A percentile compares a stretch with the other conserved stretches of the same genome.
These are phyloP conservation scores for Theristicus caerulescens DNA, from an alignment of 2,113 vertebrate species.

Conservation along the genomic window DNA sequence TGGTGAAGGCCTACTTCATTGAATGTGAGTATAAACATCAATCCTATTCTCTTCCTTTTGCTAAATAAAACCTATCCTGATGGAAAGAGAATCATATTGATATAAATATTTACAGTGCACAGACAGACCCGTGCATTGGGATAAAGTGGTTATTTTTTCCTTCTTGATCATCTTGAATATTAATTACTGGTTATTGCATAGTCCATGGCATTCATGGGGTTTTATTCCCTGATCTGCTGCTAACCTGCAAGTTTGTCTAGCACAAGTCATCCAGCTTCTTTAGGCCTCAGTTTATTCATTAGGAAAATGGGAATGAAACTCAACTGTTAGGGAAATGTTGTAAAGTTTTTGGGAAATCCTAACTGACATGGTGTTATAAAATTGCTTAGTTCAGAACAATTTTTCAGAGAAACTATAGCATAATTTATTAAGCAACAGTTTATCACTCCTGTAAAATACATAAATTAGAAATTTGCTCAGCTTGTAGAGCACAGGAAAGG, in stretches of 20 bases:
- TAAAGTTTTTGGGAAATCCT: neutral
- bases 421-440: neutral
- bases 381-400: neutral
- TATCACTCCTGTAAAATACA: neutral
- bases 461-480: neutral
- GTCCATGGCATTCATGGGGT: neutral
- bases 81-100: neutral
- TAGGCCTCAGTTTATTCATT: neutral
- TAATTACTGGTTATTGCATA: neutral
- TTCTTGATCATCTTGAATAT: neutral
- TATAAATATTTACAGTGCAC: neutral
- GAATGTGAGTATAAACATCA: neutral
- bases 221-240: neutral
- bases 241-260: neutral
- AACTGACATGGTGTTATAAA: accelerated
- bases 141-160: neutral
- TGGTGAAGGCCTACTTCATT: neutral
- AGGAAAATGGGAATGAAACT: neutral
- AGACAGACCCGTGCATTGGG: neutral
- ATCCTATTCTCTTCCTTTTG: neutral
- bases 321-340: neutral
- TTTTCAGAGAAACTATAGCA: neutral
- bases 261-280: neutral
- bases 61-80: neutral
- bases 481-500: neutral